phyloP scores from a whole-genome alignment of 2,888 invertebrate genomes.

The Mythimna loreyi region DNA sequence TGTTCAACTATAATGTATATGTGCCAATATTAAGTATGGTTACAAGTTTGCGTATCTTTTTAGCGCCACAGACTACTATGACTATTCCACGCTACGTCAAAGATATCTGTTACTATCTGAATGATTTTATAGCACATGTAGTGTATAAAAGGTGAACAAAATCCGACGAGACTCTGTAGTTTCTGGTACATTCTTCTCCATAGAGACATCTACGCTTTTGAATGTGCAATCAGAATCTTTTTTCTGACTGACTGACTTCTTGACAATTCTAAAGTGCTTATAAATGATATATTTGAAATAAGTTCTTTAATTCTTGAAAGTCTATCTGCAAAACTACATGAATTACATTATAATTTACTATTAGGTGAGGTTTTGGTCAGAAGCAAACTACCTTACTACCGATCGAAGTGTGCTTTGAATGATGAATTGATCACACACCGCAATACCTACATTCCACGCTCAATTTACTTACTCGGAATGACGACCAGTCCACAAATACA shows the following conservation, averaged over 20 bases:
- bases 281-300: no score
- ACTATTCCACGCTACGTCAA: neutral
- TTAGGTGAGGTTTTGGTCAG: no score
- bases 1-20: neutral
- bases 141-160: neutral
- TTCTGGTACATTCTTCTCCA: no score
- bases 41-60: neutral
- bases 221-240: no score
- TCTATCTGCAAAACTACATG: no score
- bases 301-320: no score
- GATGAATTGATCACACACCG: neutral
- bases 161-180: neutral
- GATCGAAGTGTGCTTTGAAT: neutral
- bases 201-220: no score
- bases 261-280: no score
- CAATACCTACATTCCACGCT: slow-evolving; percentile 4
- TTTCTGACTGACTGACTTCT: no score
- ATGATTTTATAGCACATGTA: neutral
- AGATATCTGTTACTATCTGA: neutral
- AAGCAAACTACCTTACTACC: neutral
- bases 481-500: slow-evolving; percentile 5
- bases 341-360: no score
- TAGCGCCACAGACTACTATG: slow-evolving; percentile 1
- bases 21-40: neutral
- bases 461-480: neutral